Conservation (phyloP, 2,113 vertebrate species). For the Rhea americana region DNA sequence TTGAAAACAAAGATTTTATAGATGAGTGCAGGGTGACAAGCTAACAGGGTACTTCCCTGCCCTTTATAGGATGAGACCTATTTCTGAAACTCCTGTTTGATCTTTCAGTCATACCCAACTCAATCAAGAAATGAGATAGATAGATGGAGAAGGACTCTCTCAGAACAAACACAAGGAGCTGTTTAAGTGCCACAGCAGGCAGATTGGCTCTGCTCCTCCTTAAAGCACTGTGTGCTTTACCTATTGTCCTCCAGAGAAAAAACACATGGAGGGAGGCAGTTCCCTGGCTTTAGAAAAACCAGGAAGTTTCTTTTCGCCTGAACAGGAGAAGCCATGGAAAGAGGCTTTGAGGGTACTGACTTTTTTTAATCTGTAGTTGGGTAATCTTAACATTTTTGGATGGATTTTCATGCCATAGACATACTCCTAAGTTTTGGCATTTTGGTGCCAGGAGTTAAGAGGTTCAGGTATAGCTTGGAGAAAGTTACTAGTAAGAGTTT, state of each 20-base stretch:
- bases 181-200: not conserved
- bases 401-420: not conserved
- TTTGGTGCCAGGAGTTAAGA: not conserved
- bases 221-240: not conserved
- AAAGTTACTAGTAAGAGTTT: not conserved
- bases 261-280: not conserved
- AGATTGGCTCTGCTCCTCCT: not conserved
- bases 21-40: not conserved
- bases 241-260: not conserved
- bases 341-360: not conserved
- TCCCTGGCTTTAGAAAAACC: not conserved
- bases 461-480: not conserved
- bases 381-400: not conserved
- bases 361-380: not conserved
- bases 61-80: not conserved
- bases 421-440: rapidly evolving
- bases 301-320: not conserved
- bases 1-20: not conserved
- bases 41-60: not conserved
- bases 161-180: not conserved
- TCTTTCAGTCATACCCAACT: not conserved
- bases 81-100: not conserved
- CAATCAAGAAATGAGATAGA: not conserved
- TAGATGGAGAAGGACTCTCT: not conserved
- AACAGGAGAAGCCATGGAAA: not conserved